These are phyloP conservation scores for Reticulitermes lucifugus DNA, from an alignment of 2,888 invertebrate species.

Conservation along the genomic window DNA sequence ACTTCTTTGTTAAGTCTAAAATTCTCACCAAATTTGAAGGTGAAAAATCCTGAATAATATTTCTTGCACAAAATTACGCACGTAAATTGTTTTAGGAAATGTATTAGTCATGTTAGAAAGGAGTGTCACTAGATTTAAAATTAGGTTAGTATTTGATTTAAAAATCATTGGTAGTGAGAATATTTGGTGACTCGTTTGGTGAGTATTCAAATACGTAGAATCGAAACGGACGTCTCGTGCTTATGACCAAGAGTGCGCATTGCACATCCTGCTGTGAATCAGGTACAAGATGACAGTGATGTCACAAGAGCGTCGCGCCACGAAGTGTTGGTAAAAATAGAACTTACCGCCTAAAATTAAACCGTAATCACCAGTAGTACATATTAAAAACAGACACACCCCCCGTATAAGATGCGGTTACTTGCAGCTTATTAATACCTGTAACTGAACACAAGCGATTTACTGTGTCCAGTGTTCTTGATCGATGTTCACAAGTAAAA, in stretches of 20 bases:
- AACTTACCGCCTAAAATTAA: conserved; percentile 16
- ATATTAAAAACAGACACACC: conserved; percentile 16
- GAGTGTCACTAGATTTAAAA: neutral
- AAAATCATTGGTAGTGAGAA: too few species aligned
- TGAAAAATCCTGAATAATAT: too few species aligned
- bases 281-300: neutral
- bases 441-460: too few species aligned
- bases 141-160: neutral
- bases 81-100: neutral
- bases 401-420: conserved; percentile 15
- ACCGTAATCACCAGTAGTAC: neutral
- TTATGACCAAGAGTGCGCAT: too few species aligned
- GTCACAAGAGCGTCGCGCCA: conserved; percentile 1
- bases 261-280: neutral
- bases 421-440: neutral
- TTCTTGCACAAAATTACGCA: neutral
- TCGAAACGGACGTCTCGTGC: neutral
- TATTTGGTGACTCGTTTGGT: too few species aligned
- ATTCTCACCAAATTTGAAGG: too few species aligned
- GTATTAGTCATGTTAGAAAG: neutral
- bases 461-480: too few species aligned
- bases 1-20: too few species aligned
- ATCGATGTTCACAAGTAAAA: too few species aligned
- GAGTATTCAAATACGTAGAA: neutral
- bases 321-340: neutral